Evolutionary conservation across 2,888 invertebrate genomes (phyloP).

Genomic region (Trichopoda pennipes): DNA sequence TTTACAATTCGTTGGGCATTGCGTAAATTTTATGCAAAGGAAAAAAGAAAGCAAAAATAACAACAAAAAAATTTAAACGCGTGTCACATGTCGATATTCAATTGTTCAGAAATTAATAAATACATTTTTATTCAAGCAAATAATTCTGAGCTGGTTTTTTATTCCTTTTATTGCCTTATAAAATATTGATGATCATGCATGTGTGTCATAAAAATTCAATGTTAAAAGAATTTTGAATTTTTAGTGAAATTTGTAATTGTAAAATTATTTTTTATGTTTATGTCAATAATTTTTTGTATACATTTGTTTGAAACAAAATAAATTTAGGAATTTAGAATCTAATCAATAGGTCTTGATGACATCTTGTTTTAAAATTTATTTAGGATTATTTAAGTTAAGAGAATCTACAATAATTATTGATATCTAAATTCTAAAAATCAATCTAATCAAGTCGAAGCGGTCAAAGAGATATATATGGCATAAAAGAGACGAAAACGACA

Average conservation of each 20-base stretch:
- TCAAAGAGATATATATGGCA: too few species aligned
- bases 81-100: slow-evolving; percentile 79
- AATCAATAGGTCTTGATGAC: too few species aligned
- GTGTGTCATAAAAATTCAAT: slow-evolving; percentile 50
- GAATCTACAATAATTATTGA: too few species aligned
- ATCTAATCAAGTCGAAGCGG: too few species aligned
- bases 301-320: too few species aligned
- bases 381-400: too few species aligned
- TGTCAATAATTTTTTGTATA: too few species aligned
- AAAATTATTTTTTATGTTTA: slow-evolving; percentile 26
- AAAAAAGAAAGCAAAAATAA: slow-evolving; percentile 30
- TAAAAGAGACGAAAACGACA: too few species aligned
- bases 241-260: slow-evolving; percentile 24
- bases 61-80: slow-evolving; percentile 74
- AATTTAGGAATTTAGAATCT: too few species aligned
- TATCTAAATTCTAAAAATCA: too few species aligned
- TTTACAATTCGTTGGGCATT: slow-evolving; percentile 61
- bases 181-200: slow-evolving; percentile 46
- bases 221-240: slow-evolving; percentile 33
- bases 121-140: slow-evolving; percentile 57
- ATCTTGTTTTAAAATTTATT: too few species aligned
- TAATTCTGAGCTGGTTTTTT: slow-evolving; percentile 22
- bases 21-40: slow-evolving; percentile 62
- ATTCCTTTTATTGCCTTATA: slow-evolving; percentile 40
- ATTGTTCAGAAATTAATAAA: slow-evolving; percentile 80